Evolutionary conservation across 35 echinoderm and acorn worm genomes (phyloP).

Genomic region (Lytechinus pictus): DNA sequence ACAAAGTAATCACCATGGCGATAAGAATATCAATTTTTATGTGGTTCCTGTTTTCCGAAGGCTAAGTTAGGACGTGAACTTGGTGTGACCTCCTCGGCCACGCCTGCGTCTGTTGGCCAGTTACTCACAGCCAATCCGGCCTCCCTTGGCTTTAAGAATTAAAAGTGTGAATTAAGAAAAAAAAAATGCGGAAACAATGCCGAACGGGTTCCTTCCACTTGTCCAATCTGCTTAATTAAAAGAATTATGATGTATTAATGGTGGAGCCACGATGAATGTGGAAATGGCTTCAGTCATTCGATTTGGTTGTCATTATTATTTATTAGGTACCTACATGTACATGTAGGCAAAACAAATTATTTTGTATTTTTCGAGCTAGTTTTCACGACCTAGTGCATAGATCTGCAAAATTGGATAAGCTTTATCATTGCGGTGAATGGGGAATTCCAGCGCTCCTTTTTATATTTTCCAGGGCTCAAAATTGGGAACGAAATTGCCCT

Average conservation of each 20-base stretch:
- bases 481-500: too few species aligned
- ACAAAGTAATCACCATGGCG: not conserved
- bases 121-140: not conserved
- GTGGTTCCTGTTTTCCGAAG: not conserved
- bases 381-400: too few species aligned
- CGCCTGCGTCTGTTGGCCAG: not conserved
- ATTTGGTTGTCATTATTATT: not conserved
- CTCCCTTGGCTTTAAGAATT: not conserved
- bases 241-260: not conserved
- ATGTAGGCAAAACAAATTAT: not conserved
- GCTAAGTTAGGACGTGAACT: slow-evolving; percentile 9
- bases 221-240: not conserved
- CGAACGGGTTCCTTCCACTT: not conserved
- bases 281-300: not conserved
- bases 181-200: not conserved
- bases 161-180: not conserved
- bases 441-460: too few species aligned
- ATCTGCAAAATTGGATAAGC: too few species aligned
- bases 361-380: not conserved
- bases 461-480: too few species aligned
- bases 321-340: not conserved
- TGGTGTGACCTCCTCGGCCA: not conserved
- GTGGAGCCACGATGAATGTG: not conserved
- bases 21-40: not conserved
- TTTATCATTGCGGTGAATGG: too few species aligned